A percentile compares a stretch with the other conserved stretches of the same genome.
phyloP scores from a whole-genome alignment of 92 coral and sea anemone species.

The Parazoanthus darwini region DNA sequence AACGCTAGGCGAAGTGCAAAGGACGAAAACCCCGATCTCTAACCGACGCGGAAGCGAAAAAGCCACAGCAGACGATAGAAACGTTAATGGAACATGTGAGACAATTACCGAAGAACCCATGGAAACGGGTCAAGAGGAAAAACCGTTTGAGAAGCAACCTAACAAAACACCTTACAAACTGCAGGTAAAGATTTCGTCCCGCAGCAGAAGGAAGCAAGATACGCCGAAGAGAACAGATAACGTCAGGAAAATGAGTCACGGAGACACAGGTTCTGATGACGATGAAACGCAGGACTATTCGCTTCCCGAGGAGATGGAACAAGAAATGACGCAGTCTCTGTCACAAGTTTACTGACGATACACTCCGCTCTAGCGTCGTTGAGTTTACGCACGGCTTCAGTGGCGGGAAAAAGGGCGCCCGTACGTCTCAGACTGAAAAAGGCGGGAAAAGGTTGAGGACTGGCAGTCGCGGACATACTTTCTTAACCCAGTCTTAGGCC shows the following conservation, averaged over 20 bases:
- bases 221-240: slow-evolving; percentile 18
- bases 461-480: not conserved
- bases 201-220: slow-evolving; percentile 32
- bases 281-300: slow-evolving; percentile 33
- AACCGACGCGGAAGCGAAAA: not conserved
- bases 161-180: slow-evolving; percentile 14
- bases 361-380: not conserved
- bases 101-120: slow-evolving; percentile 22
- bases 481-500: not conserved
- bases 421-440: not conserved
- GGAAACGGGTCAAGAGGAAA: slow-evolving; percentile 2
- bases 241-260: slow-evolving; percentile 23
- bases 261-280: slow-evolving; percentile 16
- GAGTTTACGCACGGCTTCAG: not conserved
- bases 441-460: not conserved
- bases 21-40: not conserved
- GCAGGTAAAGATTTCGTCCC: slow-evolving; percentile 4
- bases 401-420: not conserved
- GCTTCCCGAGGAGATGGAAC: slow-evolving; percentile 35
- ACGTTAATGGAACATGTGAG: slow-evolving; percentile 22
- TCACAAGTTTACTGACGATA: slow-evolving; percentile 11
- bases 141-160: not conserved
- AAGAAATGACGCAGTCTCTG: not conserved
- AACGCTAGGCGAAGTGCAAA: not conserved
- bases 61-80: not conserved